Evolutionary conservation across 2,888 invertebrate species (phyloP).

Genomic region (Pemphredon lugubris): DNA sequence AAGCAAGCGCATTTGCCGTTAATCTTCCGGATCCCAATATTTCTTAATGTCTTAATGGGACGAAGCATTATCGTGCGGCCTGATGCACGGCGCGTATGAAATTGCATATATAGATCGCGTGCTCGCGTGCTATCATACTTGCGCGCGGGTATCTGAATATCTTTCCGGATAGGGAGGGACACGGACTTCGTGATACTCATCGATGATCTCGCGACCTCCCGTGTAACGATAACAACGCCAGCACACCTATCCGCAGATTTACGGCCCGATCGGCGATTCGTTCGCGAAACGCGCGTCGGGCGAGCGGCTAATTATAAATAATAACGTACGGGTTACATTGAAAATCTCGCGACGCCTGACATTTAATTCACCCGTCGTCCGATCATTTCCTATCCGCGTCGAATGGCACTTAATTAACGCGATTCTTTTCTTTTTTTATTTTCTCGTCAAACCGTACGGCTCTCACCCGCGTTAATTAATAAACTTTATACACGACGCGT

Average conservation of each 20-base stretch:
- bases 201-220: constrained; percentile 51
- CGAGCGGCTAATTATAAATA: not conserved
- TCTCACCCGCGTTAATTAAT: constrained; percentile 39
- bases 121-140: constrained; percentile 51
- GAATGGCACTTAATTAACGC: not conserved
- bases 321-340: not conserved
- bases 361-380: not conserved
- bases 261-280: too few species aligned
- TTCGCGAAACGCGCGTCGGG: too few species aligned
- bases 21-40: constrained; percentile 58
- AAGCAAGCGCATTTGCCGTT: constrained; percentile 49
- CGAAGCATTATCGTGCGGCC: constrained; percentile 53
- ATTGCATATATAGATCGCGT: constrained; percentile 58
- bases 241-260: constrained; percentile 32
- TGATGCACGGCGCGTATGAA: constrained; percentile 38
- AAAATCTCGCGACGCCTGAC: not conserved
- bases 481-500: constrained; percentile 26
- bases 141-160: constrained; percentile 43
- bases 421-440: too few species aligned
- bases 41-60: constrained; percentile 65
- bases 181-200: constrained; percentile 44
- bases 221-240: constrained; percentile 43
- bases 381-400: not conserved
- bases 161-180: constrained; percentile 40
- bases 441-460: not conserved